phyloP scores from a whole-genome alignment of 2,113 vertebrate genomes.

The Dascyllus trimaculatus region DNA sequence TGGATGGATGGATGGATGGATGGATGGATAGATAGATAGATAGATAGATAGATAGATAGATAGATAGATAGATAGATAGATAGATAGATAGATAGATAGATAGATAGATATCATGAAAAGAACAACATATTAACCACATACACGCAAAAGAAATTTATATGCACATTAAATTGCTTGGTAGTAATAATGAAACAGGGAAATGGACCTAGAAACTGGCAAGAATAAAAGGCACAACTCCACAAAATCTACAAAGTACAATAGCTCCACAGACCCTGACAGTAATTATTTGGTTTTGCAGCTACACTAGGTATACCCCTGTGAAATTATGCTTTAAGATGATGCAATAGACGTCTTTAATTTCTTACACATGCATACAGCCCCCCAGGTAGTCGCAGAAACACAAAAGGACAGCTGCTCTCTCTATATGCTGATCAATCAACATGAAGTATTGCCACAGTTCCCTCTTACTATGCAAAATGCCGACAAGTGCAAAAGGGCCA shows the following conservation, averaged over 20 bases:
- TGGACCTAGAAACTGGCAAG: slow-evolving; percentile 33
- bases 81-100: too few relatives aligned
- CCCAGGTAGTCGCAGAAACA: slow-evolving; percentile 60
- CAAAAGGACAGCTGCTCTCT: slow-evolving; percentile 70
- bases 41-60: too few relatives aligned
- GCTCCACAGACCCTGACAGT: slow-evolving; percentile 39
- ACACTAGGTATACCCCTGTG: slow-evolving; percentile 58
- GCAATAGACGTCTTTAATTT: slow-evolving; percentile 73
- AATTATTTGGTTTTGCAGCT: slow-evolving; percentile 58
- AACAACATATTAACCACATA: neutral
- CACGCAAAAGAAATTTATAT: neutral
- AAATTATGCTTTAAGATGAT: slow-evolving; percentile 70
- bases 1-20: neutral
- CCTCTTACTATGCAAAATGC: slow-evolving; percentile 49
- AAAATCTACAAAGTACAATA: slow-evolving; percentile 39
- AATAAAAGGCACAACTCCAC: slow-evolving; percentile 33
- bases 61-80: neutral
- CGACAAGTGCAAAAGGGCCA: slow-evolving; percentile 40
- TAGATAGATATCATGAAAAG: neutral
- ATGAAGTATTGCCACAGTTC: slow-evolving; percentile 46
- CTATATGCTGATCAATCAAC: slow-evolving; percentile 67
- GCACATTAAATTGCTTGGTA: slow-evolving; percentile 29
- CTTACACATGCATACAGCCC: slow-evolving; percentile 57
- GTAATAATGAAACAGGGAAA: too few relatives aligned
- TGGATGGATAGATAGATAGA: too few relatives aligned